A percentile compares a stretch with the other conserved stretches of the same genome.
Evolutionary conservation across 2,797 vertebrate genomes (phyloP).

Genomic region (Alfaro cultratus): DNA sequence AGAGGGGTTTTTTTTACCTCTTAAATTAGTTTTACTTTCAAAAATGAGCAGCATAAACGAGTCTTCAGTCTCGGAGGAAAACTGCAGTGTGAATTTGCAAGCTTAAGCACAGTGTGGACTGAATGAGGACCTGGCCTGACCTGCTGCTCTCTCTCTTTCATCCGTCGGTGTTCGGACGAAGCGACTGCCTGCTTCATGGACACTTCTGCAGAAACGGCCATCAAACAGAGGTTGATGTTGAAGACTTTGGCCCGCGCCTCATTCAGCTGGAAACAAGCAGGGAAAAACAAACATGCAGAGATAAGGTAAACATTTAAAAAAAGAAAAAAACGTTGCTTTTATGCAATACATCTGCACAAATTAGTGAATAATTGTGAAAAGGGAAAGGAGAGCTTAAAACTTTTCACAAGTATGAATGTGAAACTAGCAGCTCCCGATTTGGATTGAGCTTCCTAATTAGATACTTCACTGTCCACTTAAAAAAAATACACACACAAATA

Average conservation of each 20-base stretch:
- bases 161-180: conserved; percentile 86
- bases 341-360: background rate
- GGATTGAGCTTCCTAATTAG: background rate
- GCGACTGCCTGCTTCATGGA: conserved; percentile 86
- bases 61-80: background rate
- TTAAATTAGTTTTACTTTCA: background rate
- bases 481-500: background rate
- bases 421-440: background rate
- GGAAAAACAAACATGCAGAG: background rate
- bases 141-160: conserved; percentile 83
- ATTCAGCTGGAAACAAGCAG: conserved; percentile 77
- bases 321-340: background rate
- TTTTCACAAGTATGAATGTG: background rate
- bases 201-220: conserved; percentile 88
- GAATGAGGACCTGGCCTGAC: conserved; percentile 43
- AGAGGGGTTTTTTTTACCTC: background rate
- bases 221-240: conserved; percentile 80
- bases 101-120: background rate
- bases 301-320: background rate
- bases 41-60: background rate
- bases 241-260: conserved; percentile 81
- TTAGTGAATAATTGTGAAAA: background rate
- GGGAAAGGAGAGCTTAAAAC: background rate
- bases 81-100: background rate
- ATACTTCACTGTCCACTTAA: background rate